Evolutionary conservation across 2,888 invertebrate genomes (phyloP), one percentile per base, ranked within the genome.

Genomic region (Platycnemis pennipes): DNA sequence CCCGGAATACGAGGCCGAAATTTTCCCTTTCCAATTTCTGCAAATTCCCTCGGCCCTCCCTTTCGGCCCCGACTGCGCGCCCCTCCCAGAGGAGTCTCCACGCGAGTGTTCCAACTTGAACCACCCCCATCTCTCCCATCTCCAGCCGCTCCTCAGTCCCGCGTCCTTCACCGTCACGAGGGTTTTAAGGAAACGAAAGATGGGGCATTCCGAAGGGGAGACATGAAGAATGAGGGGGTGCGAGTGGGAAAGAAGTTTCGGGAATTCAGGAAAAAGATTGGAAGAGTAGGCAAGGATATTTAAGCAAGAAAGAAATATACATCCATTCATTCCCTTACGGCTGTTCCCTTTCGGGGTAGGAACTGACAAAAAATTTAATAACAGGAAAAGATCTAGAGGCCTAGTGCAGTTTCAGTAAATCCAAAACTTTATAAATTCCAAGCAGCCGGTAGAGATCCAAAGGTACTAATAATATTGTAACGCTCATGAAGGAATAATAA

Each of bases 21-120:
- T 77, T 77, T 37, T 77, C 37, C 77, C 77, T 37, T 77, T 77
- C 37, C 77, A 77, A 77, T 77, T 77, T 77, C 37, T 77, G 37
- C 77, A 77, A 77, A 77, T 37, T 37, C 77, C 16, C 77, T 77
- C 16, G 31, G 69, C 1, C 77, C 77, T 16, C 11, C 37, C 77
- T 37, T 37, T n/a, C 0, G n/a, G 53, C 53, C 53, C 1, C 13
- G 16, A 53, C 63, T 7, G 0, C 7, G 7, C 26, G 2, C 77
- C 26, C 77, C 37, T 37, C 37, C 8, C 13, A 77, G 2, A 37
- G 1, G 77, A 16, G 77, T 77, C 11, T 13, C 77, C 77, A 77
- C 77, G 77, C 77, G 37, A 37, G 63, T 63, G 77, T 13, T 77
- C 37, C 77, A n/a, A 77, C 77, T 63, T n/a, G n/a, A n/a, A n/a